These are phyloP conservation scores for Aegithalos caudatus DNA, from an alignment of 2,113 vertebrate species.

Conservation along the genomic window DNA sequence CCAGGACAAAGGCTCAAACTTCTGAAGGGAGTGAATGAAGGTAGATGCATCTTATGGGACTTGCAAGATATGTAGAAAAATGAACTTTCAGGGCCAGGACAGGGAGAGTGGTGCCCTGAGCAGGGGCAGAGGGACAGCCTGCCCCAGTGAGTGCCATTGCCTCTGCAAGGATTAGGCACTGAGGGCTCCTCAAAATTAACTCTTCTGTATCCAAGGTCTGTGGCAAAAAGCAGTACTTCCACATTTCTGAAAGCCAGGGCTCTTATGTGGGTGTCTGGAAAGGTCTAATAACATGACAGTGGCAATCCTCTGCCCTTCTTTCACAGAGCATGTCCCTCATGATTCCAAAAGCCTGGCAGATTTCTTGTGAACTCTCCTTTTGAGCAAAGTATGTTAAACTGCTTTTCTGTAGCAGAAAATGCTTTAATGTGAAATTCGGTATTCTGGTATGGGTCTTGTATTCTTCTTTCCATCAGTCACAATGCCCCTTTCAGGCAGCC, in stretches of 20 bases:
- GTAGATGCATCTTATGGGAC: neutral
- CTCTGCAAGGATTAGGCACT: neutral
- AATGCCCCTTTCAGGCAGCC: neutral
- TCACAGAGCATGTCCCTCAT: neutral
- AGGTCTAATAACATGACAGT: neutral
- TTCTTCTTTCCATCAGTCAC: neutral
- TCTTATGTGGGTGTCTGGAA: neutral
- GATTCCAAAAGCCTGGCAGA: neutral
- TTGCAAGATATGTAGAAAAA: neutral
- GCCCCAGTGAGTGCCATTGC: fast-evolving
- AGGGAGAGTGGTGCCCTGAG: neutral
- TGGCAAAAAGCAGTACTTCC: neutral
- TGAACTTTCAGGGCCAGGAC: too few relatives aligned
- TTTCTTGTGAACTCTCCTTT: neutral
- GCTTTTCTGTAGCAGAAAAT: neutral
- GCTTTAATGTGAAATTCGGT: neutral
- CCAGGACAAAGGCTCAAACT: neutral
- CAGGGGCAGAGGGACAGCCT: neutral
- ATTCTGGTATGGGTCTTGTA: neutral
- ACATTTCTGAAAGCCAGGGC: neutral
- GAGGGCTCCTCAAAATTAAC: neutral
- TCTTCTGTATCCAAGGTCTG: neutral
- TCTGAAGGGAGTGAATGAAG: neutral
- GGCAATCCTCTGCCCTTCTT: neutral
- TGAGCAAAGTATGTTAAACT: neutral